These are phyloP conservation scores for Nannoperca obscura DNA, from an alignment of 2,797 vertebrate genomes.

Conservation along the genomic window DNA sequence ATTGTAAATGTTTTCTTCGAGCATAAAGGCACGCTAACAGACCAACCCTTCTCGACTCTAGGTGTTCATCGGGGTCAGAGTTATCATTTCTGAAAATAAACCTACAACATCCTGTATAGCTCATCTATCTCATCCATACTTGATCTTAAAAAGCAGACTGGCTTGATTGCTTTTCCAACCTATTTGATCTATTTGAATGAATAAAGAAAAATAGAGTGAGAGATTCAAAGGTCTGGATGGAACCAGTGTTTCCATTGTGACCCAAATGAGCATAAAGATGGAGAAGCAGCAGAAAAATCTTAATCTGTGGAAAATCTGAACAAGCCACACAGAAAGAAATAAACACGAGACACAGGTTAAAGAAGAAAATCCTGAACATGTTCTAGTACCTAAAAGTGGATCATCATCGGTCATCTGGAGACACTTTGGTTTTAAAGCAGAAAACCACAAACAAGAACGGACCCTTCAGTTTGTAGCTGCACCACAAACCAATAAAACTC, in stretches of 20 bases:
- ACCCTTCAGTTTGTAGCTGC: conserved; percentile 37
- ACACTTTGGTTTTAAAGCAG: conserved; percentile 37
- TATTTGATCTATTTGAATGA: neutral
- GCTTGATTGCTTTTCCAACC: neutral
- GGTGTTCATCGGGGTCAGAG: neutral
- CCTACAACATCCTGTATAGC: neutral
- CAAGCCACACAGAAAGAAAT: neutral
- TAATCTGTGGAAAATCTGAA: neutral
- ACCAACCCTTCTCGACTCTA: too few relatives aligned
- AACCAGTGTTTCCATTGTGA: neutral
- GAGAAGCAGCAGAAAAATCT: neutral
- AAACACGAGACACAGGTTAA: neutral
- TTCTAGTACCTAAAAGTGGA: conserved; percentile 21
- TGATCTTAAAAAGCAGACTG: neutral
- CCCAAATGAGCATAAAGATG: conserved; percentile 9
- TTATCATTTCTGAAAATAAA: neutral
- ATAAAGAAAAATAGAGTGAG: too few relatives aligned
- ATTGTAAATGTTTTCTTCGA: too few relatives aligned
- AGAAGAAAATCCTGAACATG: conserved; percentile 19
- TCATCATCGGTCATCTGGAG: conserved; percentile 42
- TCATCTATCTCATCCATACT: neutral
- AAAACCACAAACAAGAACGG: conserved; percentile 45
- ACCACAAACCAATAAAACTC: conserved; percentile 41
- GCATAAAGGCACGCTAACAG: too few relatives aligned
- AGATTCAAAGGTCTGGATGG: neutral